phyloP scores from a whole-genome alignment of 1,140 invertebrate genomes.

The Manduca sexta region DNA sequence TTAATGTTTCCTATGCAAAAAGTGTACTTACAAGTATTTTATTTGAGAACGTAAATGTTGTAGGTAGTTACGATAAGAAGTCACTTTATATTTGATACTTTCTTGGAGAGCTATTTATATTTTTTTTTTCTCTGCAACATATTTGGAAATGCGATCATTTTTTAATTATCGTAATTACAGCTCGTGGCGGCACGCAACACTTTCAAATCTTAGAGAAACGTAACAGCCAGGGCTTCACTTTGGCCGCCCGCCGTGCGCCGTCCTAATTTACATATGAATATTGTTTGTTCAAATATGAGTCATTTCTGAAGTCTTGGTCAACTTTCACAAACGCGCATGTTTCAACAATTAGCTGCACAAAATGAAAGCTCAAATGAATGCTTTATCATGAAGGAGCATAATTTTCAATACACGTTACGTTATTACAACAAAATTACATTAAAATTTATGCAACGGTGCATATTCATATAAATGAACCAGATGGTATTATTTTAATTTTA shows the following conservation, averaged over 20 bases:
- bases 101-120: no score
- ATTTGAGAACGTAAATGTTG: no score
- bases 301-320: conserved; percentile 45
- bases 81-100: no score
- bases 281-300: conserved; percentile 62
- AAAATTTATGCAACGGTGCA: no score
- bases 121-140: background rate
- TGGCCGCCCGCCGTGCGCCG: background rate
- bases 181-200: background rate
- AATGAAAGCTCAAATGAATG: conserved; percentile 12
- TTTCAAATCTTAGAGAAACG: conserved; percentile 30
- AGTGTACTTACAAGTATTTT: no score
- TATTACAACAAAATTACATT: no score
- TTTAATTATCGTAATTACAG: conserved; percentile 14
- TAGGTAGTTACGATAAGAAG: no score
- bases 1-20: no score
- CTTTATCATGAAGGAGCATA: no score
- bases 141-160: background rate
- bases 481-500: background rate
- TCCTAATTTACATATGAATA: conserved; percentile 60
- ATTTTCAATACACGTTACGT: no score
- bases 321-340: conserved; percentile 55
- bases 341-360: conserved; percentile 40
- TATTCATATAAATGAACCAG: no score
- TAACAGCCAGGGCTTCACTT: conserved; percentile 16